Conservation (phyloP, 1,140 invertebrate species). For the Scylla paramamosain region DNA sequence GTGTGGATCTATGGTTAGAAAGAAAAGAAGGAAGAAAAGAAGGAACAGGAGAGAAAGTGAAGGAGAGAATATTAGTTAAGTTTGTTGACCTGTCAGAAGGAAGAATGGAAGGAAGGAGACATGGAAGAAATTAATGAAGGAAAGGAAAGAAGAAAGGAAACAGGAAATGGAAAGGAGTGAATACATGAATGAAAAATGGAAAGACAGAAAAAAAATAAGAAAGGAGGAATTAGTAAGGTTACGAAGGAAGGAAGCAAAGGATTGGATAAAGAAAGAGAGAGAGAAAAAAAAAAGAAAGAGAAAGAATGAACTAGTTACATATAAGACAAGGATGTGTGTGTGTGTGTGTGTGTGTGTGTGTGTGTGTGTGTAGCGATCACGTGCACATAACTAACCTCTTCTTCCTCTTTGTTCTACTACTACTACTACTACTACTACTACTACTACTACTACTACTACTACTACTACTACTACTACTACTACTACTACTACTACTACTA, state of each 20-base stretch:
- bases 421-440: neutral
- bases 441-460: constrained; percentile 15
- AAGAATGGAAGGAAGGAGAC: too few species aligned
- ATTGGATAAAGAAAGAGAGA: neutral
- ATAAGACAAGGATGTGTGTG: neutral
- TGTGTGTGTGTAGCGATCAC: too few species aligned
- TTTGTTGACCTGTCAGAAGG: too few species aligned
- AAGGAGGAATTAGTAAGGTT: too few species aligned
- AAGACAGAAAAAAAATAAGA: too few species aligned
- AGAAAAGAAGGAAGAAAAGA: neutral
- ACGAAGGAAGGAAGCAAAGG: neutral
- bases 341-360: constrained; percentile 12
- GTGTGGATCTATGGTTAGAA: neutral
- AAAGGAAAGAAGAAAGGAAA: too few species aligned
- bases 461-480: constrained; percentile 15
- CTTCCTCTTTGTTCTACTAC: neutral
- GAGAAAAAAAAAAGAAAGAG: neutral
- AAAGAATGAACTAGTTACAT: too few species aligned
- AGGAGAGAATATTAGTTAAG: too few species aligned
- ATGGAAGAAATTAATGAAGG: neutral
- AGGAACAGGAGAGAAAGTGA: too few species aligned
- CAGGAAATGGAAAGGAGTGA: neutral
- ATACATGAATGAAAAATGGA: too few species aligned
- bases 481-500: neutral
- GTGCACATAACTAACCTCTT: too few species aligned